Evolutionary conservation across 2,797 vertebrate genomes (phyloP).

Genomic region (Tapirus indicus): DNA sequence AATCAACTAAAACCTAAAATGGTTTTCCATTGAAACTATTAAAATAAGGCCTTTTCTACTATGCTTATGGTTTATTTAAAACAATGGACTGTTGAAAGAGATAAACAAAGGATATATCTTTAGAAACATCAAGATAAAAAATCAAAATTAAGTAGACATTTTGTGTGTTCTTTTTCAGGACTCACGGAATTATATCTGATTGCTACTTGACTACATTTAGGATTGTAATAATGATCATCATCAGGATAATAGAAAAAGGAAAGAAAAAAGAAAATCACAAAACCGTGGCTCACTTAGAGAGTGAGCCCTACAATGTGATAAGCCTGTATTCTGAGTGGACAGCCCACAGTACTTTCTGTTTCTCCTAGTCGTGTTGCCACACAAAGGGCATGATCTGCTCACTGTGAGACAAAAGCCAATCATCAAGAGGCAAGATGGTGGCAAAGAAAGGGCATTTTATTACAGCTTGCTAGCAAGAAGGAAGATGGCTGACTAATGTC

Average conservation of each 20-base stretch:
- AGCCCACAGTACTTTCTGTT: not conserved
- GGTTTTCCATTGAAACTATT: not conserved
- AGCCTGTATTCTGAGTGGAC: not conserved
- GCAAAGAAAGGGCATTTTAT: too few species aligned
- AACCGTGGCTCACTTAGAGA: not conserved
- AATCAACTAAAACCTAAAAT: slow-evolving; percentile 55
- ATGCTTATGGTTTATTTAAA: slow-evolving; percentile 6
- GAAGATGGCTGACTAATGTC: too few species aligned
- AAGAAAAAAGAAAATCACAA: not conserved
- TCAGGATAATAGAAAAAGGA: not conserved
- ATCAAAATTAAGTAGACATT: not conserved
- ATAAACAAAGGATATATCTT: slow-evolving; percentile 4
- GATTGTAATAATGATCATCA: not conserved
- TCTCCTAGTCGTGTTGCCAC: too few species aligned
- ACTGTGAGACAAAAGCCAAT: too few species aligned
- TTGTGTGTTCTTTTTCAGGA: not conserved
- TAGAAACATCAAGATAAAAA: slow-evolving; percentile 30
- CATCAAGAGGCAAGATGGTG: too few species aligned
- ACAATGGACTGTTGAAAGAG: not conserved
- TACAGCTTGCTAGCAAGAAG: too few species aligned
- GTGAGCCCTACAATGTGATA: not conserved
- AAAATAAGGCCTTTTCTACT: slow-evolving; percentile 7
- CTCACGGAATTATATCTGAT: not conserved
- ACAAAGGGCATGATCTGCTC: too few species aligned
- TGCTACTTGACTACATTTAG: not conserved